phyloP scores from a whole-genome alignment of 2,888 invertebrate genomes.

The Trichopria drosophilae region DNA sequence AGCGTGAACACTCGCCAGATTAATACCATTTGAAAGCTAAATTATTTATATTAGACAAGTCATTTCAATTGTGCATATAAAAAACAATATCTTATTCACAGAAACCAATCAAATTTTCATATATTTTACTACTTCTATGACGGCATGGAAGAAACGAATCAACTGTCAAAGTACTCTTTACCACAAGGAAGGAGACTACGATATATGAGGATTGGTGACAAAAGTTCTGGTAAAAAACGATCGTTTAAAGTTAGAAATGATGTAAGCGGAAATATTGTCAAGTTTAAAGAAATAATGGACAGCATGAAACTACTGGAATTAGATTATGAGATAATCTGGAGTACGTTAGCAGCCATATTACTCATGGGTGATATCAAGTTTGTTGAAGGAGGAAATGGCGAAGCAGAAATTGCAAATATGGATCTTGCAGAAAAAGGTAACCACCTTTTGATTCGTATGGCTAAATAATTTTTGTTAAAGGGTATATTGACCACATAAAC shows the following conservation, averaged over 20 bases:
- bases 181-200: conserved; percentile 72
- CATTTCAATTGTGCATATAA: neutral
- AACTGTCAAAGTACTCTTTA: conserved; percentile 69
- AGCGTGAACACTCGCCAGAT: neutral
- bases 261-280: conserved; percentile 66
- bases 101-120: conserved; percentile 86
- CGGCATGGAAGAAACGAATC: conserved; percentile 71
- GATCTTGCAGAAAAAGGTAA: conserved; percentile 70
- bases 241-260: conserved; percentile 68
- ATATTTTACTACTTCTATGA: conserved; percentile 90
- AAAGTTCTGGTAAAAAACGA: conserved; percentile 61
- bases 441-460: conserved; percentile 27
- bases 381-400: conserved; percentile 66
- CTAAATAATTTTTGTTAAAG: conserved; percentile 1
- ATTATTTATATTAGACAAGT: neutral
- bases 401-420: conserved; percentile 73
- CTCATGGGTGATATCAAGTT: conserved; percentile 80
- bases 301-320: conserved; percentile 70
- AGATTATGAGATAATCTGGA: conserved; percentile 72
- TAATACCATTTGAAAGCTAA: neutral
- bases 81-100: conserved; percentile 61
- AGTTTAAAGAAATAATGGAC: conserved; percentile 68
- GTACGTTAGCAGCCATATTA: conserved; percentile 73
- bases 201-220: conserved; percentile 70
- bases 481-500: too few relatives aligned